Evolutionary conservation across 2,797 vertebrate species (phyloP).

Genomic region (Hemibagrus guttatus): DNA sequence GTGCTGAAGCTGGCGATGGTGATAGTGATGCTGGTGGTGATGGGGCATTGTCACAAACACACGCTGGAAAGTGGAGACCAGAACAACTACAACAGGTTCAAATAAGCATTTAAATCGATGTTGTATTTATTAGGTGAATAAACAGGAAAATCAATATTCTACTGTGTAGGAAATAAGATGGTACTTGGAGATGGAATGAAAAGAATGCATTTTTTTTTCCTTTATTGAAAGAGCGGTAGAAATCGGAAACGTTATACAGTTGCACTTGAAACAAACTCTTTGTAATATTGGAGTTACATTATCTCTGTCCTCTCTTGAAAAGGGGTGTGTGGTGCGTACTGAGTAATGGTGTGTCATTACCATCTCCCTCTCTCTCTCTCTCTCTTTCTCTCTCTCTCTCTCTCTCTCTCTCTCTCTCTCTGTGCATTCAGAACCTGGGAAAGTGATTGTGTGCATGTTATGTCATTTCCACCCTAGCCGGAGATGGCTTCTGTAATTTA

Average conservation of each 20-base stretch:
- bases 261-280: constrained; percentile 56
- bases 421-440: constrained; percentile 49
- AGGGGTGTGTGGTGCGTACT: constrained; percentile 43
- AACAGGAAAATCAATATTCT: neutral
- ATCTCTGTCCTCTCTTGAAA: constrained; percentile 54
- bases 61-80: neutral
- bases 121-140: constrained; percentile 4
- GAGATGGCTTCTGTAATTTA: constrained; percentile 68
- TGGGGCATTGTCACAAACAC: constrained; percentile 8
- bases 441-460: constrained; percentile 58
- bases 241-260: constrained; percentile 40
- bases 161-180: constrained; percentile 40
- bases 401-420: constrained; percentile 30
- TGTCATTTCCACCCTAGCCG: constrained; percentile 63
- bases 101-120: neutral
- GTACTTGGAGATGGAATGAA: constrained; percentile 31
- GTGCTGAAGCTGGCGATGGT: neutral
- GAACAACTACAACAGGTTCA: neutral
- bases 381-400: constrained; percentile 36
- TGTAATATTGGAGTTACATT: constrained; percentile 55
- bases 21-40: neutral
- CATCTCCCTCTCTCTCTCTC: constrained; percentile 46
- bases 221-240: constrained; percentile 35
- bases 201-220: constrained; percentile 45
- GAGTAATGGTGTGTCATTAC: constrained; percentile 61